Conservation (phyloP, 2,797 vertebrate genomes). For the Pelobates cultripes region DNA sequence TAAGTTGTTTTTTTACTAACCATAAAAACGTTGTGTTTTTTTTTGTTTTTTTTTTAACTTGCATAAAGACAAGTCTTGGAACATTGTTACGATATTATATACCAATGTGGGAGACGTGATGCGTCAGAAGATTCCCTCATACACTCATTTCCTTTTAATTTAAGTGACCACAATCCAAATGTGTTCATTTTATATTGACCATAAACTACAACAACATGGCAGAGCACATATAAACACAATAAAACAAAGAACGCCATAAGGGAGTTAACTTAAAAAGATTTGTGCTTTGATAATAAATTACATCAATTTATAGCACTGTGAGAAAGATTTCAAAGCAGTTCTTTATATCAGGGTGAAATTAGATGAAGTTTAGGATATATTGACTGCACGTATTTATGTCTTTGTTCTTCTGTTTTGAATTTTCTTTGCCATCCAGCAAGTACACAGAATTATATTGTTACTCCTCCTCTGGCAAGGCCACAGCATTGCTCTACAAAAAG, state of each 20-base stretch:
- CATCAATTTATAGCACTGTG: background rate
- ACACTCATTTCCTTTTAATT: constrained; percentile 17
- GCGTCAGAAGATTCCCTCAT: constrained; percentile 21
- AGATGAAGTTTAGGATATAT: background rate
- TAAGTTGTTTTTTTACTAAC: too few relatives aligned
- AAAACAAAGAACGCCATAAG: background rate
- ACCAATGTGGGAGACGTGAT: constrained; percentile 6
- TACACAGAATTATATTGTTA: background rate
- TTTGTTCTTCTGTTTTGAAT: background rate
- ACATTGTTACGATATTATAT: constrained; percentile 22
- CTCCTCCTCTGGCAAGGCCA: background rate
- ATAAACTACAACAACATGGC: constrained; percentile 20
- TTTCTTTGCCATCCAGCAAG: background rate
- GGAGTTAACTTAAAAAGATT: constrained; percentile 8
- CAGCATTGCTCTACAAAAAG: too few relatives aligned
- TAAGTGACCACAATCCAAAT: constrained; percentile 31
- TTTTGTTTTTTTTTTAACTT: too few relatives aligned
- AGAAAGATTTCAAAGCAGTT: background rate
- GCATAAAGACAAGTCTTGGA: constrained; percentile 6
- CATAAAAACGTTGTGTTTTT: too few relatives aligned
- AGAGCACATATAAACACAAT: constrained; percentile 24
- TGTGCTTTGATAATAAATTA: constrained; percentile 15
- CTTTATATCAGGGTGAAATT: background rate
- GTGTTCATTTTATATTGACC: constrained; percentile 30
- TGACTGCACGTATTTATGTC: background rate